A percentile compares a stretch with the other conserved stretches of the same genome.
Conservation (phyloP, 2,113 vertebrate species). For the Silurus asotus region DNA sequence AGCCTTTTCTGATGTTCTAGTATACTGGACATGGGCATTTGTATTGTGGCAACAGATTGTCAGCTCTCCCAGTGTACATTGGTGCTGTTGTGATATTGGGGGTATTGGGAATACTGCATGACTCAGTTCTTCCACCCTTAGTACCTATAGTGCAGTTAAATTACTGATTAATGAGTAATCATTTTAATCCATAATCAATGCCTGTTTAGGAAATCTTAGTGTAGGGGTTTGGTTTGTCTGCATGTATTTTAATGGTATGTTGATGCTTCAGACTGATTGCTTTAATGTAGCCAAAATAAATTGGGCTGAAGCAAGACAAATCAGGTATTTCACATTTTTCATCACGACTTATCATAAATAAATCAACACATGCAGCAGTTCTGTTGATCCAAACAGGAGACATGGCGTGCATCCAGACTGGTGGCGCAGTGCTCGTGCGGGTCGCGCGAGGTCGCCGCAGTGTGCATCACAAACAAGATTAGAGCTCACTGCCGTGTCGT, state of each 20-base stretch:
- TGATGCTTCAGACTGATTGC: background rate
- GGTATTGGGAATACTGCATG: background rate
- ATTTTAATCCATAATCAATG: background rate
- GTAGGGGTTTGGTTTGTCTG: background rate
- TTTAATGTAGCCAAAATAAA: background rate
- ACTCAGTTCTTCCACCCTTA: background rate
- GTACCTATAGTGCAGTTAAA: background rate
- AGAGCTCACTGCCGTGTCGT: background rate
- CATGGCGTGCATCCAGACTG: conserved; percentile 18
- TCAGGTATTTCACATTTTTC: background rate
- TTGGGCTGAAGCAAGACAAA: background rate
- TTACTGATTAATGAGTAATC: background rate
- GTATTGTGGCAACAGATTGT: too few relatives aligned
- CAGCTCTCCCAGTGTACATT: background rate
- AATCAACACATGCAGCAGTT: background rate
- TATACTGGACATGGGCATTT: background rate
- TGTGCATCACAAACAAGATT: conserved; percentile 26
- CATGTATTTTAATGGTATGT: background rate
- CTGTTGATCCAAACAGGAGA: background rate
- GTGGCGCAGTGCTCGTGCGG: conserved; percentile 49
- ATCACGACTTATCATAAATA: background rate
- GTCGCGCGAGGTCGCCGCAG: conserved; percentile 51
- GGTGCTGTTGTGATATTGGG: background rate
- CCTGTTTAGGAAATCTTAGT: background rate
- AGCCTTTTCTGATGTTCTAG: background rate